Percentiles rank a stretch among this genome's conserved stretches.
phyloP scores from a whole-genome alignment of 2,113 vertebrate genomes.

The Spheniscus mendiculus region DNA sequence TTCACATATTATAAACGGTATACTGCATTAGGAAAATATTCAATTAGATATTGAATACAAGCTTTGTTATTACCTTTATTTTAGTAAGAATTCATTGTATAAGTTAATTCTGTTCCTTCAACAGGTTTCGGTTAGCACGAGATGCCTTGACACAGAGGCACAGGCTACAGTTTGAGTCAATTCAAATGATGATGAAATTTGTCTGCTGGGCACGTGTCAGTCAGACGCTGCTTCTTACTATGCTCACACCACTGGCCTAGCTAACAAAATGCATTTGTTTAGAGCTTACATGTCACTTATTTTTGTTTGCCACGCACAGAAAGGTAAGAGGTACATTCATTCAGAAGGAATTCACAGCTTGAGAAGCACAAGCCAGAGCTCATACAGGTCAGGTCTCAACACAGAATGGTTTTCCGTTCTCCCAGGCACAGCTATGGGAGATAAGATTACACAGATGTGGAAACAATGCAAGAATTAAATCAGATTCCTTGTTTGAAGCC shows the following conservation, averaged over 20 bases:
- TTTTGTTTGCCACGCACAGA: neutral
- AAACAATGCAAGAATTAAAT: neutral
- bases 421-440: neutral
- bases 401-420: neutral
- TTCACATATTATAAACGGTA: neutral
- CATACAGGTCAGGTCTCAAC: neutral
- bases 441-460: neutral
- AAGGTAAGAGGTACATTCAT: neutral
- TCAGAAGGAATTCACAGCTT: neutral
- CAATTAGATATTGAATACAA: neutral
- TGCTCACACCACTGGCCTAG: neutral
- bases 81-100: neutral
- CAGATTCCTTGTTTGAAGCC: neutral
- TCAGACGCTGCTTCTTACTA: neutral
- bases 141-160: neutral
- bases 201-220: neutral
- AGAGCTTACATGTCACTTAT: neutral
- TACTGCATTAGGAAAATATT: constrained; percentile 2
- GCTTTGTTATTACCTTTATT: neutral
- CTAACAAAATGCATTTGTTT: neutral
- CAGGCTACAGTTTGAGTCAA: neutral
- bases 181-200: neutral
- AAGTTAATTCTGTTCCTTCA: neutral
- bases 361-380: neutral
- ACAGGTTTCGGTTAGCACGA: neutral